Percentiles rank a stretch among this genome's conserved stretches.
These are phyloP conservation scores for Mallotus villosus DNA, from an alignment of 2,797 vertebrate species.

Conservation along the genomic window DNA sequence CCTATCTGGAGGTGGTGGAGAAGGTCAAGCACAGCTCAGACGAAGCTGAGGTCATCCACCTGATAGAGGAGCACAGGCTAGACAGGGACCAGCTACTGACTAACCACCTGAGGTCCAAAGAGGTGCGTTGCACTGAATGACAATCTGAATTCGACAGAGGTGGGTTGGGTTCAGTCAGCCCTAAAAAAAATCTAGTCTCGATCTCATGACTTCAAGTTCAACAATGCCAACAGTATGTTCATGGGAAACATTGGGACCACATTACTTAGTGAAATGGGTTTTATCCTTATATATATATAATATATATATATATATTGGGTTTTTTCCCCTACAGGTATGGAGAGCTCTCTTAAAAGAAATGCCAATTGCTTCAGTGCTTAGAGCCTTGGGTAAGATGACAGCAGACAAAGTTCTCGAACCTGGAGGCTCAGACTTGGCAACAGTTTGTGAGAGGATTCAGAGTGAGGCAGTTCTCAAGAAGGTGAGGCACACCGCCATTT, in stretches of 20 bases:
- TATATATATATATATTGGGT: background rate
- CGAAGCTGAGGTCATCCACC: slow-evolving; percentile 85
- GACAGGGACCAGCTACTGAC: slow-evolving; percentile 88
- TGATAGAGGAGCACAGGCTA: slow-evolving; percentile 89
- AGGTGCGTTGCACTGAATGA: slow-evolving; percentile 68
- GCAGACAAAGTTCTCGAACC: slow-evolving; percentile 83
- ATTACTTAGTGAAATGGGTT: background rate
- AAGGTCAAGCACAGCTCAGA: slow-evolving; percentile 87
- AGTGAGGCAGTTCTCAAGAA: slow-evolving; percentile 83
- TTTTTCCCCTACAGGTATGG: slow-evolving; percentile 78
- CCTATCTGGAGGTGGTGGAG: slow-evolving; percentile 90
- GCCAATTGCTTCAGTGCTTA: slow-evolving; percentile 81
- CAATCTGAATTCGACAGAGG: background rate
- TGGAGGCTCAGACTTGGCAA: slow-evolving; percentile 78
- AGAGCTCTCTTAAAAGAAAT: slow-evolving; percentile 90
- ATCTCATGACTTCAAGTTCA: background rate
- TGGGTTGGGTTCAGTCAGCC: background rate
- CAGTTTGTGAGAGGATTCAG: slow-evolving; percentile 86
- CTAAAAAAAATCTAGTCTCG: background rate
- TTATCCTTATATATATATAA: background rate
- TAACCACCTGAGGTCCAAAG: slow-evolving; percentile 87
- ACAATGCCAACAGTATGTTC: background rate
- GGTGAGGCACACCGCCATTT: slow-evolving; percentile 57
- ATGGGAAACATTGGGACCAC: background rate
- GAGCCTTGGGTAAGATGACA: slow-evolving; percentile 86